Base-by-base conservation (phyloP, 2,113 vertebrate genomes). In the Ploceus nigricollis region DNA sequence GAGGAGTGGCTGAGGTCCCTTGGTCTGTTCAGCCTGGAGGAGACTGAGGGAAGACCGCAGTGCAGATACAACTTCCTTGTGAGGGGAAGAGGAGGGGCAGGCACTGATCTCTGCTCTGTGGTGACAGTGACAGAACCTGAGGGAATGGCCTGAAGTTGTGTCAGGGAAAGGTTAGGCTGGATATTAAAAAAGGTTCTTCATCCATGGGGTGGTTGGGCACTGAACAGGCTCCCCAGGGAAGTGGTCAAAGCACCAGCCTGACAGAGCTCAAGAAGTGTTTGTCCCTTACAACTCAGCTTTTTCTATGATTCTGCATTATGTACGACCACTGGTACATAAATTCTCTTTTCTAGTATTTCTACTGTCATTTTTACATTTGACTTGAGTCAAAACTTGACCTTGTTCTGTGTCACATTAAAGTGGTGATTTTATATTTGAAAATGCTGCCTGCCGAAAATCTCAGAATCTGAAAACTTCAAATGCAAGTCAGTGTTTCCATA, bases 151-250 rank as follows among this genome's bases (percentile, higher is more conserved):
- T 42, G 25, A 21, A 35, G 21, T 3, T 76, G 13, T 42, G 21
- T 42, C 51, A 42, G 51, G 31, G 7, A 13, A 31, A 8, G 25
- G 35, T 66, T 50, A 7, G 53, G 37, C 8, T 31, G 27, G 27
- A 23, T 44, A 0, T 44, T 0, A 27, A 7, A 6, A 42, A 37
- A 57, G 6, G 10, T 31, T 48, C 1, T 31, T 50, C 17, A 58
- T 7, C 5, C 45, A 51, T 6, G 10, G 14, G 11, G 14, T 37
- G 18, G 17, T 0, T 86, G 63, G 37, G 27, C 27, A 58, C 25
- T 3, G 45, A 44, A 13, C 63, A 68, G 44, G 31, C 7, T 60
- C 33, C 18, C 45, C 33, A 60, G 39, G 18, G 14, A 0, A 60
- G 27, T 12, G 22, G 31, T 23, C 14, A 44, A 39, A 69, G 15